A percentile compares a stretch with the other conserved stretches of the same genome.
Evolutionary conservation across 2,113 vertebrate genomes (phyloP).

Genomic region (Alethe diademata): DNA sequence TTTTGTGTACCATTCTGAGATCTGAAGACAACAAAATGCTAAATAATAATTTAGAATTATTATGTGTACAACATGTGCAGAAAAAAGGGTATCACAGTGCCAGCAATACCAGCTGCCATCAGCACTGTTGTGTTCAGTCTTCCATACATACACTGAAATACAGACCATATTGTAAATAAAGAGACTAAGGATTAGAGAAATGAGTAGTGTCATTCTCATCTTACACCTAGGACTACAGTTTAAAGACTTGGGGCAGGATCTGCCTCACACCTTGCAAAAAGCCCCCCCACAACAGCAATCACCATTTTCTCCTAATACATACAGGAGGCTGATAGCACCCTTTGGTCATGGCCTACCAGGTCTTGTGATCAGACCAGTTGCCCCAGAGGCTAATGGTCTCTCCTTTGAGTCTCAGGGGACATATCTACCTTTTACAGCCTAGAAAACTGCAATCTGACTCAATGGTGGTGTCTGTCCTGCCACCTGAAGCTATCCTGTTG

Average conservation of each 20-base stretch:
- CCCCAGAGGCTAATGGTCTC: neutral
- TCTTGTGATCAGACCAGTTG: neutral
- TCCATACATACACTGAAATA: rapidly evolving
- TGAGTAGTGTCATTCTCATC: neutral
- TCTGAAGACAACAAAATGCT: neutral
- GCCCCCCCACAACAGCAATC: rapidly evolving
- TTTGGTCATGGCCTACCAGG: neutral
- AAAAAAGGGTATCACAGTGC: neutral
- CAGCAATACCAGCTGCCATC: neutral
- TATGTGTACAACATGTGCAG: neutral
- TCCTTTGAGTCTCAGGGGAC: neutral
- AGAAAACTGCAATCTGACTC: neutral
- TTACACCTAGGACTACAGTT: neutral
- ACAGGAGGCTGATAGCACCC: rapidly evolving
- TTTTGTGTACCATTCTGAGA: neutral
- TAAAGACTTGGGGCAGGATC: neutral
- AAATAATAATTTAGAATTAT: neutral
- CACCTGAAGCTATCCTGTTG: neutral
- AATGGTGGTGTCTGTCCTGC: neutral
- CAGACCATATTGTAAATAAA: neutral
- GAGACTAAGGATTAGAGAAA: neutral
- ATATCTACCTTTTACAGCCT: neutral
- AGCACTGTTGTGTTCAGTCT: neutral
- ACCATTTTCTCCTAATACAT: neutral
- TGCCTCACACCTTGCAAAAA: neutral